Evolutionary conservation across 2,113 vertebrate genomes (phyloP), one percentile per base, ranked within the genome.

Genomic region (Lates calcarifer): DNA sequence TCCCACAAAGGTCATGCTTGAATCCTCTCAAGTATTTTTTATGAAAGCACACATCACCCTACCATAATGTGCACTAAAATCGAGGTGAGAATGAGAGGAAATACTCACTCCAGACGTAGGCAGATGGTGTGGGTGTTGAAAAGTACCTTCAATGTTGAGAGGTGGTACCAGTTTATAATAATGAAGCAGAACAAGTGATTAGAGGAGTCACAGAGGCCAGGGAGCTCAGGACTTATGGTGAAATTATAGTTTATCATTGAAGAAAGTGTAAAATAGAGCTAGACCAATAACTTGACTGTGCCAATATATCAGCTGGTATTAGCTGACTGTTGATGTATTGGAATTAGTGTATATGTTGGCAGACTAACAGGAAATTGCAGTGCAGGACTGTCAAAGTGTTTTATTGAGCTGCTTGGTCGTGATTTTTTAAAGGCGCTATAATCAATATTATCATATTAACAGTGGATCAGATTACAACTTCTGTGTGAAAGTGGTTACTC

Each of bases 91-190:
- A 62, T 66, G 62, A 89, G 53, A 78, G 80, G 49, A 88, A 83
- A 77, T 51, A 55, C 69, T 63, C 83, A 69, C 64, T 82, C 75
- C 51, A 87, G 73, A 75, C 71, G 83, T 64, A 57, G 83, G 89
- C 84, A 91, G 86, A 85, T 74, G 79, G 60, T 74, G 85, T 87
- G 90, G 84, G 71, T 79, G 85, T 68, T 74, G 39, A 83, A 67
- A 83, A 80, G 73, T 82, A 57, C 60, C 61, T 76, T 86, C 79
- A 82, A 83, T 67, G 37, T 74, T 56, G 56, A 70, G 76, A 89
- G 77, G 64, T 69, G 51, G 63, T 55, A 28, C 56, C 53, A n/a
- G 61, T 83, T 76, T 61, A 75, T 53, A 64, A 74, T 74, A 47
- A 76, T 66, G n/a, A n/a, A n/a, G 39, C 67, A 76, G 55, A 81